Evolutionary conservation across 2,888 invertebrate species (phyloP).

Genomic region (Cylindroiulus punctatus): DNA sequence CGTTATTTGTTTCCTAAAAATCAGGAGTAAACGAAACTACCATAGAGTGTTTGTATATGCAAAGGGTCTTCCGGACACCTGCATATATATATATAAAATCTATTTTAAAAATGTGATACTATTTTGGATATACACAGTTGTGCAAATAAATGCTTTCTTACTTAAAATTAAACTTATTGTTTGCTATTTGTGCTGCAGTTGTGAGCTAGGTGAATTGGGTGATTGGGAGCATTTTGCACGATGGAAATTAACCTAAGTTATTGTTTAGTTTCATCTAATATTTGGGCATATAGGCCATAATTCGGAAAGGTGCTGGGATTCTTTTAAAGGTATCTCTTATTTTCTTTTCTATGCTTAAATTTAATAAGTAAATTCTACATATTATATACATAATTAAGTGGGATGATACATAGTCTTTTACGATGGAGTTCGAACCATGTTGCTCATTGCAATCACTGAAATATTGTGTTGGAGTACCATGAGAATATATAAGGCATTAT

Average conservation of each 20-base stretch:
- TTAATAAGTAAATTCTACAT: not conserved
- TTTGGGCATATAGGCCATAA: slow-evolving; percentile 23
- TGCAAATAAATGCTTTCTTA: slow-evolving; percentile 36
- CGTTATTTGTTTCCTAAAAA: too few relatives aligned
- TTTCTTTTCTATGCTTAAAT: not conserved
- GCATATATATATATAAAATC: not conserved
- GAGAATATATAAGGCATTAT: not conserved
- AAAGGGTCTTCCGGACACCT: too few relatives aligned
- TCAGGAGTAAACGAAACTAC: too few relatives aligned
- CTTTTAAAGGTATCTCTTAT: not conserved
- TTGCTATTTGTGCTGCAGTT: not conserved
- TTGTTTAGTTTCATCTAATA: not conserved
- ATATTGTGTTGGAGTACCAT: too few relatives aligned
- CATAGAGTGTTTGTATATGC: too few relatives aligned
- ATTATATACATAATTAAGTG: not conserved
- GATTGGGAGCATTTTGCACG: not conserved
- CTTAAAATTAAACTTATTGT: not conserved
- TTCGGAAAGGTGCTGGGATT: slow-evolving; percentile 11
- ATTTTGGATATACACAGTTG: slow-evolving; percentile 35
- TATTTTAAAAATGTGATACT: slow-evolving; percentile 34
- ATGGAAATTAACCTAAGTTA: not conserved
- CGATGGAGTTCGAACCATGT: not conserved
- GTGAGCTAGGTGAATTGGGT: not conserved
- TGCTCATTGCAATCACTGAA: not conserved
- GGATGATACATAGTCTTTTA: not conserved